phyloP scores from a whole-genome alignment of 2,797 vertebrate genomes.

The Cuniculus paca region DNA sequence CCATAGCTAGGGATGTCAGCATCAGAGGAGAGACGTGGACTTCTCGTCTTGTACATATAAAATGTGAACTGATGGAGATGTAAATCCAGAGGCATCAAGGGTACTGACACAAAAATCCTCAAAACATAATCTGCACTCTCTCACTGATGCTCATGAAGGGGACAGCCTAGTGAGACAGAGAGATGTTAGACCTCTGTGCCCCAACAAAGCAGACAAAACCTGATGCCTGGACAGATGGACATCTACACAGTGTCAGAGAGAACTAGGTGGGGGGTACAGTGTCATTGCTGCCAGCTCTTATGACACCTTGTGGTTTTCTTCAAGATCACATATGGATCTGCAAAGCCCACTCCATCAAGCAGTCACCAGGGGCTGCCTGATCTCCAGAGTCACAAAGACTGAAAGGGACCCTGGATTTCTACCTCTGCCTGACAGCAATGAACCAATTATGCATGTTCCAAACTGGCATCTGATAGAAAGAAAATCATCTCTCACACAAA shows the following conservation, averaged over 20 bases:
- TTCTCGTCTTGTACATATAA: not conserved
- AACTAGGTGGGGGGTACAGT: not conserved
- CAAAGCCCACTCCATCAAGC: not conserved
- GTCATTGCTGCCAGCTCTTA: not conserved
- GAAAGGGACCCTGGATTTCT: not conserved
- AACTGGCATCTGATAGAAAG: not conserved
- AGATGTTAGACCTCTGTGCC: not conserved
- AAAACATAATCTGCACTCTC: not conserved
- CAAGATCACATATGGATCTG: not conserved
- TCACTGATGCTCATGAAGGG: not conserved
- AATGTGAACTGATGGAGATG: not conserved
- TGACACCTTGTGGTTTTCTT: fast-evolving
- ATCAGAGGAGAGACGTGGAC: not conserved
- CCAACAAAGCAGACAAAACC: not conserved
- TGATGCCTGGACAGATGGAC: too few species aligned
- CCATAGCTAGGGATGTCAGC: not conserved
- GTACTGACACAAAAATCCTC: not conserved
- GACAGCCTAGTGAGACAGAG: not conserved
- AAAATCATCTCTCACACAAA: not conserved
- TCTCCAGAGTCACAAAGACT: not conserved
- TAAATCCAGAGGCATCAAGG: not conserved
- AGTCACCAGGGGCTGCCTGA: not conserved
- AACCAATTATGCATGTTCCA: not conserved
- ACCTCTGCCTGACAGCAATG: not conserved
- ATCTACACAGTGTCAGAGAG: not conserved